Evolutionary conservation across 1,140 invertebrate species (phyloP).

Genomic region (Gerris buenoi): DNA sequence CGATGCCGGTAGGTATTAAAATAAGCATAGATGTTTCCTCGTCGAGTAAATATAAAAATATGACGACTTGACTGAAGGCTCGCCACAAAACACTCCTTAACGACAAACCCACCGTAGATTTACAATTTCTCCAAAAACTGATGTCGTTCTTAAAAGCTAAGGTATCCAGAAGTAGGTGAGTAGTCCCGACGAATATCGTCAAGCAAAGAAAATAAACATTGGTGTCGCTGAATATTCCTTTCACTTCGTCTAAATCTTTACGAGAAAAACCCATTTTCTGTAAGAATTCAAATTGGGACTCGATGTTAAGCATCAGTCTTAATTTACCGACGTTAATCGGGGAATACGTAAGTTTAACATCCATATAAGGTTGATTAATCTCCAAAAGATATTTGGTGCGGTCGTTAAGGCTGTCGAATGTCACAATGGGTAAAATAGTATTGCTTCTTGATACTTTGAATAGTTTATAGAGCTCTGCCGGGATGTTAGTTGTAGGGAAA

Average conservation of each 20-base stretch:
- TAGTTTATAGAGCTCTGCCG: constrained; percentile 14
- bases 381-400: constrained; percentile 55
- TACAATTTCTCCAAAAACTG: constrained; percentile 75
- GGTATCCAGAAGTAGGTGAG: constrained; percentile 84
- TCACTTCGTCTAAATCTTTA: constrained; percentile 92
- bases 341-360: constrained; percentile 42
- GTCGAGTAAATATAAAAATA: constrained; percentile 87
- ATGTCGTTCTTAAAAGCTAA: constrained; percentile 97
- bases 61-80: constrained; percentile 79
- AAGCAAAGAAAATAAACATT: constrained; percentile 83
- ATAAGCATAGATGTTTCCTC: constrained; percentile 84
- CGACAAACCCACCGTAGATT: constrained; percentile 77
- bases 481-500: constrained; percentile 14
- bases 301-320: constrained; percentile 64
- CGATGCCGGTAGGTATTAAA: constrained; percentile 70
- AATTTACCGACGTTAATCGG: constrained; percentile 33
- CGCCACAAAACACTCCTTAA: constrained; percentile 79
- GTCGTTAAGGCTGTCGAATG: constrained; percentile 65
- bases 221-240: constrained; percentile 89
- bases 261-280: constrained; percentile 66
- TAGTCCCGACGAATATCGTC: constrained; percentile 79
- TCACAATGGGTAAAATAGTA: constrained; percentile 62
- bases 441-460: constrained; percentile 12
- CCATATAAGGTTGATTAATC: constrained; percentile 38
- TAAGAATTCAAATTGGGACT: constrained; percentile 58